Conservation (phyloP, 2,113 vertebrate genomes). For the Gadus chalcogrammus region DNA sequence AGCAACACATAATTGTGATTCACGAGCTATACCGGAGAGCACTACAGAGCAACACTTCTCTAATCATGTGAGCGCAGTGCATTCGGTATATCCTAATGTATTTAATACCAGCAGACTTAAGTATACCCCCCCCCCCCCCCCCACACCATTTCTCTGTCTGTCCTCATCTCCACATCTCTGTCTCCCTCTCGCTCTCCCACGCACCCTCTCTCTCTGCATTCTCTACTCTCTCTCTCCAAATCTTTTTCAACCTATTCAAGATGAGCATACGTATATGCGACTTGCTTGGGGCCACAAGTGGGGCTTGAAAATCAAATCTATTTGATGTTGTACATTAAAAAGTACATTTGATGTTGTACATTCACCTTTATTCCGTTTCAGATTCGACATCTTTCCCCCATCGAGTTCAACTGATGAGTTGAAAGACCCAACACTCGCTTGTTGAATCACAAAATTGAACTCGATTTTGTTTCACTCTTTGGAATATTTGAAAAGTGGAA, state of each 20-base stretch:
- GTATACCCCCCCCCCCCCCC: neutral
- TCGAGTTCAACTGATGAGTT: too few relatives aligned
- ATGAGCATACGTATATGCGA: constrained; percentile 9
- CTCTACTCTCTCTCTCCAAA: neutral
- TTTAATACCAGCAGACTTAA: too few relatives aligned
- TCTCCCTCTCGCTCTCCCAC: neutral
- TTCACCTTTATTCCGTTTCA: constrained; percentile 32
- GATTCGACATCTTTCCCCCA: neutral
- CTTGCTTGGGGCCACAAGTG: constrained; percentile 14
- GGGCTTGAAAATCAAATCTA: constrained; percentile 20
- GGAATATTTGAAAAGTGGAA: too few relatives aligned
- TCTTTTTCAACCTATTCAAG: neutral
- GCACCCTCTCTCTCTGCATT: neutral
- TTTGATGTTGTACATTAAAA: constrained; percentile 47
- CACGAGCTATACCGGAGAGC: too few relatives aligned
- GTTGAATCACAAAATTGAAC: too few relatives aligned
- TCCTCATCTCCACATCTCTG: neutral
- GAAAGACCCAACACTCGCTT: too few relatives aligned
- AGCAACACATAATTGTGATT: too few relatives aligned
- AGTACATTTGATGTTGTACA: constrained; percentile 37
- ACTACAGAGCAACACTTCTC: too few relatives aligned
- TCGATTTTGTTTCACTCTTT: too few relatives aligned
- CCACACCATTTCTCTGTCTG: neutral
- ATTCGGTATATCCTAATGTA: too few relatives aligned
- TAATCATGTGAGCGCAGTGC: too few relatives aligned